Base-by-base conservation (phyloP, 2,888 invertebrate genomes). In the Ormyrus labotus region DNA sequence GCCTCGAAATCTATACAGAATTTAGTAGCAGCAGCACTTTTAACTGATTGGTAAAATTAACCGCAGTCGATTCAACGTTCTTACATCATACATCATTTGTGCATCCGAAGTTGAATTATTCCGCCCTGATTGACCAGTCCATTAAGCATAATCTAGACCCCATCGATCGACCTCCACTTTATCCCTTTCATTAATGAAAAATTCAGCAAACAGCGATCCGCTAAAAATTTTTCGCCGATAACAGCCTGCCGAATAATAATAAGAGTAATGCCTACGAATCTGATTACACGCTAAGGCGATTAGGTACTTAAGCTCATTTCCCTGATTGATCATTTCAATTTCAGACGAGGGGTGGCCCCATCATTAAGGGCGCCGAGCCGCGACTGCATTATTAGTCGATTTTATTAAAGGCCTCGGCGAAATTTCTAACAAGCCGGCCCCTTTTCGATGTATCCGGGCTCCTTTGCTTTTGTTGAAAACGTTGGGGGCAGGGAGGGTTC, bases 321-420 rank as follows among this genome's bases (percentile, higher is more conserved):
- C 69, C 53, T 65, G 80, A 80, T 75, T 75, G 80, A 69, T 65
- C 70, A 75, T 64, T 80, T 75, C 11, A 70, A 75, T 80, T 65
- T 71, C 60, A 55, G 53, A 19, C 64, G 11, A 19, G 50, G 7
- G 5, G 48, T 7, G 6, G 51, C 67, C 67, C 34, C 34, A 34
- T 34, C 34, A 9, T 51, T 13, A 58, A 60, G 48, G 47, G 63
- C 47, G 48, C 11, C 50, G 9, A 47, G 58, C n/a, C 47, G 47
- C 34, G 11, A 51, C 63, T 64, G 58, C 70, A 57, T 70, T 58
- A 70, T 70, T 80, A 74, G 80, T 65, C 70, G 65, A 80, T 75
- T 69, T 75, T 69, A 65, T 75, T 70, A 75, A 51, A 70, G 75
- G 51, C 57, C 73, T 50, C 6, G 51, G 10, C 8, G 19, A 6